Conservation (phyloP, 64 coral and sea anemone species). For the Dendronephthya gigantea region DNA sequence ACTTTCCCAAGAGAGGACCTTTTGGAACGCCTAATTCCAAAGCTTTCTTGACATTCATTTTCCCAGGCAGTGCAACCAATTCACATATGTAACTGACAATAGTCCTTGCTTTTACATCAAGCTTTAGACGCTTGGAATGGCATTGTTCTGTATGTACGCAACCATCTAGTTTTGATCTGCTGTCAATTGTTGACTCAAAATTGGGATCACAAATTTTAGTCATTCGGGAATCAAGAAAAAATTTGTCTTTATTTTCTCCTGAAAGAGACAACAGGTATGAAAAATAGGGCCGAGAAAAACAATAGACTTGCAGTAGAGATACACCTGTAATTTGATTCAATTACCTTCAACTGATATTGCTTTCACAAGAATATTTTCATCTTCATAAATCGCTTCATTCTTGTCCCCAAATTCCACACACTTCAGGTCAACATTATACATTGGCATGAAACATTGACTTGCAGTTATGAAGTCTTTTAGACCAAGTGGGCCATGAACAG, state of each 20-base stretch:
- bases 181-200: background rate
- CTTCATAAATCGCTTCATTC: slow-evolving; percentile 44
- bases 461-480: slow-evolving; percentile 54
- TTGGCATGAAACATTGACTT: slow-evolving; percentile 64
- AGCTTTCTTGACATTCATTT: slow-evolving; percentile 70
- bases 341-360: slow-evolving; percentile 60
- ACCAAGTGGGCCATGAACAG: slow-evolving; percentile 55
- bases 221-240: no score
- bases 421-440: slow-evolving; percentile 65
- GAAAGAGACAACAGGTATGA: background rate
- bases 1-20: slow-evolving; percentile 70
- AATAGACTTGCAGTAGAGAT: no score
- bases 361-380: slow-evolving; percentile 78
- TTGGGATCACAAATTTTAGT: background rate
- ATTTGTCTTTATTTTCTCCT: no score
- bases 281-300: no score
- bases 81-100: slow-evolving; percentile 63
- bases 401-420: slow-evolving; percentile 40
- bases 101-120: background rate
- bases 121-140: slow-evolving; percentile 32
- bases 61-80: slow-evolving; percentile 57
- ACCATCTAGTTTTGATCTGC: background rate
- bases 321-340: no score
- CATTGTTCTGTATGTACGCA: background rate
- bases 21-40: slow-evolving; percentile 71